Percentiles rank a stretch among this genome's conserved stretches.
Conservation (phyloP, 2,113 vertebrate species). For the Tachysurus vachellii region DNA sequence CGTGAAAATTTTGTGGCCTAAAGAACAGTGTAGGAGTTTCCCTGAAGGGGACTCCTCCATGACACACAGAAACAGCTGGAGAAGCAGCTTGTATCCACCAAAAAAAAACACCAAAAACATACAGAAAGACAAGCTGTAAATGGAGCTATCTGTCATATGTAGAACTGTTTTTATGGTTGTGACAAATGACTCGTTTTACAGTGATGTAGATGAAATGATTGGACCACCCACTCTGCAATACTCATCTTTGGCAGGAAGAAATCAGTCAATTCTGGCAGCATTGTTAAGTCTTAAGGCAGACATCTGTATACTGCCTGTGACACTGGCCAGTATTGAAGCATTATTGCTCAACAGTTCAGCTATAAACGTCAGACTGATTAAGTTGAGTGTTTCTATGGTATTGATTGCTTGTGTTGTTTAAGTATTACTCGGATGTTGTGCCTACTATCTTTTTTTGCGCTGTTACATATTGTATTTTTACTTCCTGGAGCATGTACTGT, state of each 20-base stretch:
- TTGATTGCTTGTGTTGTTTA: neutral
- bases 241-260: neutral
- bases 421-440: too few relatives aligned
- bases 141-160: conserved; percentile 39
- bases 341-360: neutral
- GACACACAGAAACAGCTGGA: conserved; percentile 61
- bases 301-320: conserved; percentile 1
- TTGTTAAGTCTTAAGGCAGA: neutral
- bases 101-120: conserved; percentile 38
- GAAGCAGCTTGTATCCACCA: conserved; percentile 16
- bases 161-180: conserved; percentile 29
- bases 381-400: neutral
- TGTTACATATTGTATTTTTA: neutral
- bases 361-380: neutral
- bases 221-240: neutral
- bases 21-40: conserved; percentile 56
- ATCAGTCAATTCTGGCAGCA: neutral
- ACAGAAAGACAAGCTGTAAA: conserved; percentile 41
- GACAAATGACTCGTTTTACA: neutral
- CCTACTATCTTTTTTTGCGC: neutral
- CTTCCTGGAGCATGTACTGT: neutral
- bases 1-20: conserved; percentile 55
- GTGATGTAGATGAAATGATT: conserved; percentile 15
- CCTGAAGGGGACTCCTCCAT: conserved; percentile 49
- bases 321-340: neutral